phyloP scores from a whole-genome alignment of 2,888 invertebrate genomes.

The Strigamia maritima region DNA sequence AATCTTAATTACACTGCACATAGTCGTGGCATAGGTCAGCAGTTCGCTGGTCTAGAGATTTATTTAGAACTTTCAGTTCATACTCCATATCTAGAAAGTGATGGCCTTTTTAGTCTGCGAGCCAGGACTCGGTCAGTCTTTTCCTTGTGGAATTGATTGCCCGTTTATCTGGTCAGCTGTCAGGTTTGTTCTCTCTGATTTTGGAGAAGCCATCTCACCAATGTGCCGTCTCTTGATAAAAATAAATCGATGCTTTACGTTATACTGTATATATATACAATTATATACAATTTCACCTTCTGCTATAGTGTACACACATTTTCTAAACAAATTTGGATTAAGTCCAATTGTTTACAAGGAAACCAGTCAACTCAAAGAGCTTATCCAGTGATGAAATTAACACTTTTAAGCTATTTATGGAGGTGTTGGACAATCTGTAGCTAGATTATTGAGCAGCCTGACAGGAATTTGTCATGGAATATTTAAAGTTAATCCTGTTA shows the following conservation, averaged over 20 bases:
- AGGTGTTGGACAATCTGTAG: too few species aligned
- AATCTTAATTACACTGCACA: background rate
- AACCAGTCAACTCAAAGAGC: too few species aligned
- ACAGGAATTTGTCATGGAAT: too few species aligned
- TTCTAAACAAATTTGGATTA: too few species aligned
- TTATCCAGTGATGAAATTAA: too few species aligned
- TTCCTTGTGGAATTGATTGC: slow-evolving; percentile 22
- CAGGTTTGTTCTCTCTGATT: slow-evolving; percentile 7
- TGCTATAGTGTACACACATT: background rate
- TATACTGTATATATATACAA: background rate
- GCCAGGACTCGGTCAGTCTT: background rate
- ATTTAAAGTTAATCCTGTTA: too few species aligned
- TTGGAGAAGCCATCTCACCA: background rate
- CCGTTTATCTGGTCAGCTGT: slow-evolving; percentile 34
- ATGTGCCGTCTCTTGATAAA: background rate
- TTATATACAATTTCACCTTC: background rate
- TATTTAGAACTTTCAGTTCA: background rate
- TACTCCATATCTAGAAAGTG: background rate
- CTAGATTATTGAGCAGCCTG: too few species aligned
- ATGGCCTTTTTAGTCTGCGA: background rate
- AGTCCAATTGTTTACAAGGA: too few species aligned
- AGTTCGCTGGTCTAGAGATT: background rate
- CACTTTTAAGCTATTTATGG: too few species aligned
- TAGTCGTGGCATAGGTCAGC: too few species aligned
- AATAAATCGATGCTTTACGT: background rate